Base-by-base conservation (phyloP, 2,113 vertebrate species). In the Ancistrus triradiatus region DNA sequence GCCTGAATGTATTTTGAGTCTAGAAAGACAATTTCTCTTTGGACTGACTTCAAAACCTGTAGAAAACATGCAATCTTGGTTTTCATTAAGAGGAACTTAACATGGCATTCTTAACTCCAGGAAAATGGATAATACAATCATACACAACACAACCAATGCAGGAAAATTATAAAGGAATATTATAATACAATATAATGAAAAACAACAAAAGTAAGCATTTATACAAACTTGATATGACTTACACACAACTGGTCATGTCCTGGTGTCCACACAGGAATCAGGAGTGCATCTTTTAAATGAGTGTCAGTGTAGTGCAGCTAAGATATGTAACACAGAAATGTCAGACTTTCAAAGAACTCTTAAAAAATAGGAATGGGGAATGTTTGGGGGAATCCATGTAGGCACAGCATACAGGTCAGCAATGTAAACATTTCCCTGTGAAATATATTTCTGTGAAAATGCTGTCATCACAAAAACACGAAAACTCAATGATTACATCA, bases 401-500 rank as follows among this genome's bases (percentile, higher is more conserved):
- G 63, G 43, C 21, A 66, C 53, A 2, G 48, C 42, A 66, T 40
- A 40, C n/a, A 66, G 18, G 19, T 66, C 28, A 38, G 33, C 42
- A 31, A 66, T 38, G 21, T 40, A 47, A 37, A 58, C 58, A 28
- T 49, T 66, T 35, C 43, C 63, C 53, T 66, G 35, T 46, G 22
- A 24, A 40, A n/a, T 49, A 49, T 49, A 38, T 38, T 24, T 13
- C 10, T 43, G 4, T n/a, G n/a, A 14, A 33, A 35, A 18, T 31
- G 11, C 25, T n/a, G n/a, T n/a, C n/a, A 58, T 6, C 44, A 59
- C 14, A 33, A 11, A 46, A 9, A n/a, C 15, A 60, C 13, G 17
- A 14, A 46, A 43, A 59, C 6, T 47, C 2, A 47, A 6, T 2
- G 17, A 47, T n/a, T n/a, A n/a, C n/a, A n/a, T n/a, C n/a, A 47